Evolutionary conservation across 2,113 vertebrate species (phyloP).

Genomic region (Aldabrachelys gigantea): DNA sequence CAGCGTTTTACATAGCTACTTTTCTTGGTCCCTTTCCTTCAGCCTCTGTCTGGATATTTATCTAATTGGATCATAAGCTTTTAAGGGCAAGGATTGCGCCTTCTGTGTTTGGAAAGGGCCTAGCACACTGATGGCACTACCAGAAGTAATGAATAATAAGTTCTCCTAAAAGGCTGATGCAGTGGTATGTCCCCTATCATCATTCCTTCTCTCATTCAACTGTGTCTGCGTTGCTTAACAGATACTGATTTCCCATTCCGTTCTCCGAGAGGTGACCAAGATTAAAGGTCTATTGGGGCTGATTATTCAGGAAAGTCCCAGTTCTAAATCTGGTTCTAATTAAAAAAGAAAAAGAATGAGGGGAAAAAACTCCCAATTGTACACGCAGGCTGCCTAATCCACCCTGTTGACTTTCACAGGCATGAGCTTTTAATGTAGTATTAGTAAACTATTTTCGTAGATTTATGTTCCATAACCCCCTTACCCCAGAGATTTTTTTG

Average conservation of each 20-base stretch:
- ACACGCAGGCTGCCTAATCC: constrained; percentile 47
- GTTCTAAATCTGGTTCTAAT: constrained; percentile 72
- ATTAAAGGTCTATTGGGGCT: constrained; percentile 46
- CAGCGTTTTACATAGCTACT: fast-evolving
- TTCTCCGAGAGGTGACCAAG: constrained; percentile 23
- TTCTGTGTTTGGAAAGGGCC: background rate
- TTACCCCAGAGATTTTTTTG: constrained; percentile 60
- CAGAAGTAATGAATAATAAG: background rate
- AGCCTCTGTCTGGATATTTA: background rate
- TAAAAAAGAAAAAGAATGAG: constrained; percentile 55
- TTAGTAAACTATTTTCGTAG: constrained; percentile 47
- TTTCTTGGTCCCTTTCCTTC: background rate
- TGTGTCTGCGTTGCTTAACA: background rate
- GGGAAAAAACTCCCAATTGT: constrained; percentile 28
- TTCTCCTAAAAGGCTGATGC: background rate
- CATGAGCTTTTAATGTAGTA: constrained; percentile 16
- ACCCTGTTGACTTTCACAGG: constrained; percentile 58
- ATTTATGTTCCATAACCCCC: constrained; percentile 59
- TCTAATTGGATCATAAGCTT: background rate
- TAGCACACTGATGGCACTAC: background rate
- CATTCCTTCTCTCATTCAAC: background rate
- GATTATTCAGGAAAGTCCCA: constrained; percentile 68
- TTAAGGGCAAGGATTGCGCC: background rate
- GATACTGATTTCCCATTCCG: background rate
- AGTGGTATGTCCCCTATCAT: background rate